These are phyloP conservation scores for Incurvaria masculella DNA, from an alignment of 2,888 invertebrate genomes.

Conservation along the genomic window DNA sequence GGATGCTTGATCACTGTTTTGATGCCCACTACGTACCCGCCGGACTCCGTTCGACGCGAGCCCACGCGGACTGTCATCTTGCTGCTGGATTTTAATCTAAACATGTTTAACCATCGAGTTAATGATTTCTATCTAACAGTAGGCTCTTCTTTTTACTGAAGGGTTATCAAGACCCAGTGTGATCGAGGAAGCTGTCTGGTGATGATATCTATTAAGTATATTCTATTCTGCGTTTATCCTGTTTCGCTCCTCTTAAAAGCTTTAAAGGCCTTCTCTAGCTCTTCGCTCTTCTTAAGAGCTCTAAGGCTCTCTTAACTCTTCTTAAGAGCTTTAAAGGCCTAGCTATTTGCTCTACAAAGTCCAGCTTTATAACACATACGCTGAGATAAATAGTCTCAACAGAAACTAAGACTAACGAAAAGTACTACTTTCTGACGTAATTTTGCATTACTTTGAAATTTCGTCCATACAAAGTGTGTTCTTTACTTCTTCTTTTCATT, in stretches of 20 bases:
- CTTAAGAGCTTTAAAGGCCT: too few relatives aligned
- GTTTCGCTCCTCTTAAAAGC: background rate
- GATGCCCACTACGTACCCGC: slow-evolving; percentile 32
- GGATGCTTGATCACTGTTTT: slow-evolving; percentile 40
- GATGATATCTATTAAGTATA: background rate
- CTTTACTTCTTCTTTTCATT: too few relatives aligned
- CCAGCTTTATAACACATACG: too few relatives aligned
- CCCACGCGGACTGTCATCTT: slow-evolving; percentile 33
- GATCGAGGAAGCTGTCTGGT: background rate
- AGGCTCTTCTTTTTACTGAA: background rate
- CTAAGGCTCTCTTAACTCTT: too few relatives aligned
- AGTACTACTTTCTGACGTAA: too few relatives aligned
- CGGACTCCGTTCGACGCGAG: slow-evolving; percentile 27
- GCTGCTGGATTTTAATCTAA: slow-evolving; percentile 27
- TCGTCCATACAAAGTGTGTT: too few relatives aligned
- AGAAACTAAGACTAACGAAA: too few relatives aligned
- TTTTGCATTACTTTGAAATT: too few relatives aligned
- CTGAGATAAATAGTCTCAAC: too few relatives aligned
- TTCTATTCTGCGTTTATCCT: background rate
- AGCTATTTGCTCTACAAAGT: too few relatives aligned
- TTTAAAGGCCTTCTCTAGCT: too few relatives aligned
- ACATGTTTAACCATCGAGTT: background rate
- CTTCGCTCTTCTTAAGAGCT: too few relatives aligned
- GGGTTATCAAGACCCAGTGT: background rate
- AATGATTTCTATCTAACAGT: background rate